Evolutionary conservation across 2,113 vertebrate species (phyloP), one percentile per base, ranked within the genome.

Genomic region (Strigops habroptila): DNA sequence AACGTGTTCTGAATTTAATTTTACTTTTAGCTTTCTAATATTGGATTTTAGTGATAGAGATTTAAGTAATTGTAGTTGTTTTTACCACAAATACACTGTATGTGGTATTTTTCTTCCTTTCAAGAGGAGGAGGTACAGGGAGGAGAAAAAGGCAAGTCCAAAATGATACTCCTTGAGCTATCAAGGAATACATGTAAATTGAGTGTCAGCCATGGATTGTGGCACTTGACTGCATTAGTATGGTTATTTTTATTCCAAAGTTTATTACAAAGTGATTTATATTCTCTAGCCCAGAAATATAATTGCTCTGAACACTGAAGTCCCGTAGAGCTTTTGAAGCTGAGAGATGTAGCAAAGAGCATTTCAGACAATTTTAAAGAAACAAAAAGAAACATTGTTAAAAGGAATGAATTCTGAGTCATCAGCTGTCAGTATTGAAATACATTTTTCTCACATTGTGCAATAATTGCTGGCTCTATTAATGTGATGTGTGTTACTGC

Each of bases 381-480:
- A 97, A 95, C 71, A 75, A 91, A 76, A 91, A 95, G 88, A 65
- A 93, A 79, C 71, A 76, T n/a, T 79, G 82, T 78, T 52, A 51
- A 75, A 89, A 85, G 81, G 35, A 96, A 74, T 64, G 87, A 94
- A 55, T 88, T 96, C 82, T 94, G 95, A 96, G 82, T 95, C 86
- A 91, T 97, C 94, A 93, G 43, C 88, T 97, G 77, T 96, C 91
- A 87, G 93, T 57, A 94, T 73, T 96, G 83, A 91, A 95, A 91
- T 94, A 90, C 82, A 91, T 93, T 96, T 96, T 93, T 94, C 81
- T 89, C 79, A 74, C 52, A 91, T 89, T 92, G 88, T 90, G 81
- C 68, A 89, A 16, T 97, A 97, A 96, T 96, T 94, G 83, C 81
- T 91, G 74, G 37, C 85, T 96, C 82, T 79, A 80, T 96, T 95